Percentiles rank a stretch among this genome's conserved stretches.
phyloP scores from a whole-genome alignment of 2,797 vertebrate species.

The Sebastes melanostomus region DNA sequence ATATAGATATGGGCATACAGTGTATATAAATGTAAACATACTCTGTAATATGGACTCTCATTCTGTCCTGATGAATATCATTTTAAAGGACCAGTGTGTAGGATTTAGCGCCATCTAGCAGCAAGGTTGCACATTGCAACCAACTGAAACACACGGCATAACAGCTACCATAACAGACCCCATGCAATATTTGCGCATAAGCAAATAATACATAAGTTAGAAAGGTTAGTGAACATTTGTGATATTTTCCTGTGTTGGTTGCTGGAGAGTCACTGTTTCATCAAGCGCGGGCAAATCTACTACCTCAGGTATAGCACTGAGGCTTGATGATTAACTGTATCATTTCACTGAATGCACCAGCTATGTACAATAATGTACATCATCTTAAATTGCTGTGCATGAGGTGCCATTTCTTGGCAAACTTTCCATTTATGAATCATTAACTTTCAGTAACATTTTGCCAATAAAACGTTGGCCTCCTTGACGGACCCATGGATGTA shows the following conservation, averaged over 20 bases:
- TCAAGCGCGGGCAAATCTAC: neutral
- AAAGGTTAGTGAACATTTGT: neutral
- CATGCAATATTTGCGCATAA: neutral
- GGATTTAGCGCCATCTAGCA: neutral
- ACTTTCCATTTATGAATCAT: neutral
- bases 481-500: neutral
- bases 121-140: too few species aligned
- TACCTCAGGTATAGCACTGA: too few species aligned
- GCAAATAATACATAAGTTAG: neutral
- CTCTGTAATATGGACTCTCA: neutral
- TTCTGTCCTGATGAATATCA: neutral
- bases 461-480: neutral
- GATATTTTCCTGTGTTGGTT: neutral
- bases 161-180: neutral
- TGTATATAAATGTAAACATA: neutral
- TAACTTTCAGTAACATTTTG: neutral
- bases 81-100: neutral
- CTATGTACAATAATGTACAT: neutral
- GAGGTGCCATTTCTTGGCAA: neutral
- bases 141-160: neutral
- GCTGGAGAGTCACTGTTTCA: neutral
- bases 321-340: too few species aligned
- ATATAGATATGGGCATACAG: neutral
- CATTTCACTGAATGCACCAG: neutral
- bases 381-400: neutral